Conservation (phyloP, 2,113 vertebrate species). For the Macquaria australasica region DNA sequence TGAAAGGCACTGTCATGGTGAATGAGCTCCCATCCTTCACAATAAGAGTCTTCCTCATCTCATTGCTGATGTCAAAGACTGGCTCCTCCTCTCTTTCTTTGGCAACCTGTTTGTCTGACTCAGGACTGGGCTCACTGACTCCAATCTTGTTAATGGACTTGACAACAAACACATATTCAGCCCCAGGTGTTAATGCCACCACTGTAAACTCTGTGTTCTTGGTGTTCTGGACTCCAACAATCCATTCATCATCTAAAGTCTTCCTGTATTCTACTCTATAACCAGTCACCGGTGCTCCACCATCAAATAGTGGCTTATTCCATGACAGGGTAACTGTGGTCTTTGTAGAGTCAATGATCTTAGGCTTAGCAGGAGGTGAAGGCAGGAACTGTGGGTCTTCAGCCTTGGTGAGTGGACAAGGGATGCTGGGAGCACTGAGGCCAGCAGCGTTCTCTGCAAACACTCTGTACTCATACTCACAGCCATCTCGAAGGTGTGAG, state of each 20-base stretch:
- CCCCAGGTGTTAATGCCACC: constrained; percentile 89
- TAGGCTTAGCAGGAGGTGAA: constrained; percentile 94
- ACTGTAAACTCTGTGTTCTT: constrained; percentile 94
- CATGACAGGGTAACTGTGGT: constrained; percentile 90
- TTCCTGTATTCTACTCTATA: constrained; percentile 95
- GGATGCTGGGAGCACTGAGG: constrained; percentile 92
- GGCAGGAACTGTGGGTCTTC: constrained; percentile 96
- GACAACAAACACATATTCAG: constrained; percentile 94
- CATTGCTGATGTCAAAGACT: constrained; percentile 94
- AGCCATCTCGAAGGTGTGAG: constrained; percentile 91
- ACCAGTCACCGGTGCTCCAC: constrained; percentile 93
- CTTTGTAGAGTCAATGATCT: constrained; percentile 92
- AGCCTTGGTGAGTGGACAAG: constrained; percentile 90
- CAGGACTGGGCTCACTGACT: constrained; percentile 91
- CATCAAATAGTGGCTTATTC: constrained; percentile 97
- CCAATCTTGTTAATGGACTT: constrained; percentile 96
- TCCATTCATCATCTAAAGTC: constrained; percentile 93
- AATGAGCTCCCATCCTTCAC: constrained; percentile 97
- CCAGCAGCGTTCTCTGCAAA: constrained; percentile 98
- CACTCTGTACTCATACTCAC: constrained; percentile 97
- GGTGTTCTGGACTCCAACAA: constrained; percentile 90
- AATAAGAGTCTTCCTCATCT: constrained; percentile 96
- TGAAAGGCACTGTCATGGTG: constrained; percentile 95
- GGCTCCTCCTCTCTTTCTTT: constrained; percentile 98
- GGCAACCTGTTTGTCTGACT: constrained; percentile 91